Percentiles rank a stretch among this genome's conserved stretches.
These are phyloP conservation scores for Crotalus tigris DNA, from an alignment of 2,113 vertebrate species.

Conservation along the genomic window DNA sequence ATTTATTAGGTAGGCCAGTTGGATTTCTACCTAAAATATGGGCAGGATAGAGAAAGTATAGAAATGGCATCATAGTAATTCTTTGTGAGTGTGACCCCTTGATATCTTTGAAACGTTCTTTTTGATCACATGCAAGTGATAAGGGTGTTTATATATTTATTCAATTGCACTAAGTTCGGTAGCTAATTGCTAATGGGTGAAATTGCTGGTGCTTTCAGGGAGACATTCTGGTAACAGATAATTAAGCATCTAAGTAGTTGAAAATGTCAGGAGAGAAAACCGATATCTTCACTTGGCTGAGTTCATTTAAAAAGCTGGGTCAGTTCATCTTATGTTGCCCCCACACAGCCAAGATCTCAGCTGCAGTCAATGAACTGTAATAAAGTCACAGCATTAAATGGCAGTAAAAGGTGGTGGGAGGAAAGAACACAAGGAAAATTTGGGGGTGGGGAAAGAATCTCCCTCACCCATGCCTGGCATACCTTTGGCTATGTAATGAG, in stretches of 20 bases:
- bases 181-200: constrained; percentile 67
- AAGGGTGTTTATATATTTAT: constrained; percentile 58
- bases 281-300: constrained; percentile 53
- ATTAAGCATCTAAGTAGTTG: constrained; percentile 66
- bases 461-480: background rate
- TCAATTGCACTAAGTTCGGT: constrained; percentile 61
- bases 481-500: background rate
- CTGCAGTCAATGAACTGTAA: background rate
- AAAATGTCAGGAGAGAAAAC: constrained; percentile 67
- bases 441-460: background rate
- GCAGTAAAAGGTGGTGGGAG: background rate
- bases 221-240: constrained; percentile 67
- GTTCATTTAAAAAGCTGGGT: constrained; percentile 51
- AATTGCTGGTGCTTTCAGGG: constrained; percentile 59
- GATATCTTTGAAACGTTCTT: background rate
- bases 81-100: background rate
- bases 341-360: background rate
- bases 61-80: background rate
- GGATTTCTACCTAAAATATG: background rate
- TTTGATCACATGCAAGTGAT: constrained; percentile 33
- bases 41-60: constrained; percentile 31
- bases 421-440: background rate
- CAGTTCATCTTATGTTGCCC: constrained; percentile 23
- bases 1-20: constrained; percentile 27
- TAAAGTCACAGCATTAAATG: background rate